A percentile compares a stretch with the other conserved stretches of the same genome.
phyloP scores from a whole-genome alignment of 2,888 invertebrate genomes.

The Campopleginae sp. region DNA sequence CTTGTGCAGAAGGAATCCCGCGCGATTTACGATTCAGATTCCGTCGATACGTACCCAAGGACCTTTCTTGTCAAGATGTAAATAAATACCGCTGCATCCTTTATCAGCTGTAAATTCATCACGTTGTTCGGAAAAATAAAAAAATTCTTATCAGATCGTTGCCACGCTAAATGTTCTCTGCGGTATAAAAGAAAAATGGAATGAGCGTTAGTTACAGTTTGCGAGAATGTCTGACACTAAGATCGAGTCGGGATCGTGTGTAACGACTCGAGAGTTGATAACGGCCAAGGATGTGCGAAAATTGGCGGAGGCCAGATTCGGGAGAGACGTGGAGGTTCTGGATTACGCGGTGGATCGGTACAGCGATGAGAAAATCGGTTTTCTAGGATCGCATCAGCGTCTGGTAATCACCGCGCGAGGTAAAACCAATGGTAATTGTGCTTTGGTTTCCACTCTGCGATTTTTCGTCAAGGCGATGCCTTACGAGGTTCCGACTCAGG shows the following conservation, averaged over 20 bases:
- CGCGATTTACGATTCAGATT: conserved; percentile 45
- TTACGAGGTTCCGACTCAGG: conserved; percentile 84
- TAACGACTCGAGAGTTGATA: conserved; percentile 45
- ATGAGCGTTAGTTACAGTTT: not conserved
- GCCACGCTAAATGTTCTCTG: not conserved
- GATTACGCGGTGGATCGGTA: conserved; percentile 72
- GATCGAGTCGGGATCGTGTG: conserved; percentile 11
- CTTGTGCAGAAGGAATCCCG: not conserved
- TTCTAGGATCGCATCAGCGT: conserved; percentile 75
- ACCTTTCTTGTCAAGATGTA: conserved; percentile 27
- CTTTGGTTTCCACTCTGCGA: conserved; percentile 56
- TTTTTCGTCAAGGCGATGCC: conserved; percentile 88
- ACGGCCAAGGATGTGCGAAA: conserved; percentile 57
- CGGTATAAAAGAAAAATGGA: conserved; percentile 30
- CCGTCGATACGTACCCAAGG: not conserved
- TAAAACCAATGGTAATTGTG: conserved; percentile 29
- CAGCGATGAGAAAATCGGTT: conserved; percentile 76
- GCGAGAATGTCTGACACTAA: conserved; percentile 44
- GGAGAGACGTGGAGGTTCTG: conserved; percentile 66
- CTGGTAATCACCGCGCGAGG: conserved; percentile 68
- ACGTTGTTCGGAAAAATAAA: not conserved
- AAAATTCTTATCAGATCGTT: conserved; percentile 19
- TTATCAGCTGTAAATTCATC: conserved; percentile 55
- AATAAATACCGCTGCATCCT: not conserved
- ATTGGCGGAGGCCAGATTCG: conserved; percentile 44